phyloP scores from a whole-genome alignment of 2,888 invertebrate species.

The Coronaproctus castanopsis region DNA sequence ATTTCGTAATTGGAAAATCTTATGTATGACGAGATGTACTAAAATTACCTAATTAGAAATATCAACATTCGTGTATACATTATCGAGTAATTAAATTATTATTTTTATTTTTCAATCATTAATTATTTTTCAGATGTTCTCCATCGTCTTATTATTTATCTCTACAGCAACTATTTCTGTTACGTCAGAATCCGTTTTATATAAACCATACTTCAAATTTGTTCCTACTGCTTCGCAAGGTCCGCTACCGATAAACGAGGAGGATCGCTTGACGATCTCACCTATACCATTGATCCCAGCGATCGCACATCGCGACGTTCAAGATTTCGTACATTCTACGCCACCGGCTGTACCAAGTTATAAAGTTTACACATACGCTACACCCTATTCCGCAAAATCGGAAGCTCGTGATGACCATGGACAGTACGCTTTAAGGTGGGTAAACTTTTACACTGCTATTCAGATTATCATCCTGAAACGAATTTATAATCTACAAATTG shows the following conservation, averaged over 20 bases:
- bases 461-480: not conserved
- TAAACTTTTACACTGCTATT: not conserved
- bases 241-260: not conserved
- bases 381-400: not conserved
- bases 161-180: too few species aligned
- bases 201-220: too few species aligned
- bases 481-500: not conserved
- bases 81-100: too few species aligned
- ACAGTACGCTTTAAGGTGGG: conserved; percentile 8
- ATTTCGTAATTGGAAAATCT: too few species aligned
- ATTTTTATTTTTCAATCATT: too few species aligned
- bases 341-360: not conserved
- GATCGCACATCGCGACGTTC: not conserved
- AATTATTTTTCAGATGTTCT: too few species aligned
- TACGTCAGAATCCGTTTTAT: too few species aligned
- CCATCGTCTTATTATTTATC: too few species aligned
- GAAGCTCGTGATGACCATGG: conserved; percentile 7
- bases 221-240: too few species aligned
- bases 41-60: too few species aligned
- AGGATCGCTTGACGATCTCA: not conserved
- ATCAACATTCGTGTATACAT: too few species aligned
- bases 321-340: not conserved
- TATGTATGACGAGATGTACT: too few species aligned
- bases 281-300: not conserved
- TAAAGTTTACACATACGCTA: conserved; percentile 1